Percentiles rank a stretch among this genome's conserved stretches.
Evolutionary conservation across 2,113 vertebrate genomes (phyloP).

Genomic region (Camelus dromedarius): DNA sequence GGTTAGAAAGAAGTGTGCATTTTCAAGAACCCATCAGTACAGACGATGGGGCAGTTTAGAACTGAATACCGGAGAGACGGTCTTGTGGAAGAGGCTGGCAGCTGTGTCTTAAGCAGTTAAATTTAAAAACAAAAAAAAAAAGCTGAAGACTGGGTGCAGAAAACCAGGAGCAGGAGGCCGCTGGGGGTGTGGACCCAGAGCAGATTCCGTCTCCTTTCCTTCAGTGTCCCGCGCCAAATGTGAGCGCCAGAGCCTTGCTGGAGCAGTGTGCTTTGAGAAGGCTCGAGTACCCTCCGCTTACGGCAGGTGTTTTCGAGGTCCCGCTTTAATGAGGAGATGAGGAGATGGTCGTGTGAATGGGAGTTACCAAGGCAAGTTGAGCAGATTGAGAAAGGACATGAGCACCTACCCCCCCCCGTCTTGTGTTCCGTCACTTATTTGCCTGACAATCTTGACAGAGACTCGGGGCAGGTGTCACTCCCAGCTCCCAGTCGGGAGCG

Average conservation of each 20-base stretch:
- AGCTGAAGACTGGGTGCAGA: no score
- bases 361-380: not conserved
- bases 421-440: slow-evolving; percentile 63
- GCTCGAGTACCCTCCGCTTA: not conserved
- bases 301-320: not conserved
- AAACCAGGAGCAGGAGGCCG: not conserved
- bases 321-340: slow-evolving; percentile 26
- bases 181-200: not conserved
- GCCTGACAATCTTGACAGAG: slow-evolving; percentile 55
- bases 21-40: not conserved
- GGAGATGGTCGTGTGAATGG: not conserved
- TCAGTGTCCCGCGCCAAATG: not conserved
- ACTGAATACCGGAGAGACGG: not conserved
- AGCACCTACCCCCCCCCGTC: slow-evolving; percentile 46
- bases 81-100: not conserved
- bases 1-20: not conserved
- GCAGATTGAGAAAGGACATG: slow-evolving; percentile 56
- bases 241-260: no score
- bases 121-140: not conserved
- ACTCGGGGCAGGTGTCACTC: slow-evolving; percentile 32
- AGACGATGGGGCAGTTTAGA: not conserved
- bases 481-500: not conserved
- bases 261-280: not conserved
- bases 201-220: not conserved
- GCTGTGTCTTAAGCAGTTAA: not conserved